A percentile compares a stretch with the other conserved stretches of the same genome.
Conservation (phyloP, 2,797 vertebrate genomes). For the Falco berigora region DNA sequence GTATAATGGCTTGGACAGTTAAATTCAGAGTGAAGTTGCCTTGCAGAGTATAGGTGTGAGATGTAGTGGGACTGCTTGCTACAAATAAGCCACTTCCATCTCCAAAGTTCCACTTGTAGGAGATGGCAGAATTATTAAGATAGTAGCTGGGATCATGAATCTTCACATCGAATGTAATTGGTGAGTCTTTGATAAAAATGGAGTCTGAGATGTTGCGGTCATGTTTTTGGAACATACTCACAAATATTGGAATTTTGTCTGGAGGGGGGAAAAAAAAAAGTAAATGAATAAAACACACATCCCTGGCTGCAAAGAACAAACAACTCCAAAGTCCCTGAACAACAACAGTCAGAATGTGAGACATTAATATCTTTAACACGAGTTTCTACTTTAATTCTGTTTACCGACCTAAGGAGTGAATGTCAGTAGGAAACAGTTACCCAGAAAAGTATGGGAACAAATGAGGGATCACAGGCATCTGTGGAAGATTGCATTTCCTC, state of each 20-base stretch:
- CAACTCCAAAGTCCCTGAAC: neutral
- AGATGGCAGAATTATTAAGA: slow-evolving; percentile 81
- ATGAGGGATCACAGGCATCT: neutral
- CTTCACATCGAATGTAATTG: slow-evolving; percentile 81
- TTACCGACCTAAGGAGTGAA: neutral
- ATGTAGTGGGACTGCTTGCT: slow-evolving; percentile 75
- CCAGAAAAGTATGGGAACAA: neutral
- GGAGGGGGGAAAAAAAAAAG: neutral
- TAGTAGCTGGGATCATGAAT: slow-evolving; percentile 91
- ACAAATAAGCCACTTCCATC: slow-evolving; percentile 79
- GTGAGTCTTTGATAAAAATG: slow-evolving; percentile 82
- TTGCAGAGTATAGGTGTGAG: slow-evolving; percentile 79
- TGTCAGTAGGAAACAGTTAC: neutral
- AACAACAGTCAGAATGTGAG: neutral
- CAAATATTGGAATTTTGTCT: slow-evolving; percentile 89
- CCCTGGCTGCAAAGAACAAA: neutral
- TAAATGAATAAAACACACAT: neutral
- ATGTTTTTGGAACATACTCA: slow-evolving; percentile 86
- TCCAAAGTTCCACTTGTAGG: slow-evolving; percentile 88
- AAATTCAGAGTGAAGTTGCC: slow-evolving; percentile 83
- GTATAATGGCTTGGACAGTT: slow-evolving; percentile 84
- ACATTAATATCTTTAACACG: neutral
- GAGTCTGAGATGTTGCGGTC: slow-evolving; percentile 79
- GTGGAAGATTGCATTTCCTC: neutral
- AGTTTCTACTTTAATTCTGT: neutral